Evolutionary conservation across 2,797 vertebrate species (phyloP).

Genomic region (Peromyscus nudipes): DNA sequence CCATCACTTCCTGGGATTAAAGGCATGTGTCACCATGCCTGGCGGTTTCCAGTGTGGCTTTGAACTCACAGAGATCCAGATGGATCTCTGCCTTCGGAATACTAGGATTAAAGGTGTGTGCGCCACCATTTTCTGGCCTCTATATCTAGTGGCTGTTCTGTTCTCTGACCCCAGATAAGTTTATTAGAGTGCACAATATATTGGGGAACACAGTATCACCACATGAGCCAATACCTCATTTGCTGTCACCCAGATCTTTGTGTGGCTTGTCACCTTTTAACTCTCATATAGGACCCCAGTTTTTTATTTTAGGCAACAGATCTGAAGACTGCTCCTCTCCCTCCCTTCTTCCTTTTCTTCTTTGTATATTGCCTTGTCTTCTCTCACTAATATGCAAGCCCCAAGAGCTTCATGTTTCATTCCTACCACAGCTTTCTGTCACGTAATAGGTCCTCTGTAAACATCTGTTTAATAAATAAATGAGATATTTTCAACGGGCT

Average conservation of each 20-base stretch:
- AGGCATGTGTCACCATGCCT: too few species aligned
- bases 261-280: not conserved
- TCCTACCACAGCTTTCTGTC: not conserved
- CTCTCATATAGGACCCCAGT: not conserved
- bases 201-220: too few species aligned
- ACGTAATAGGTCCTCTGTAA: not conserved
- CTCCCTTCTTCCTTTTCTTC: not conserved
- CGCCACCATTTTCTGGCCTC: too few species aligned
- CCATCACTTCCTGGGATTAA: too few species aligned
- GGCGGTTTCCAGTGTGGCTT: too few species aligned
- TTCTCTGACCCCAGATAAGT: too few species aligned
- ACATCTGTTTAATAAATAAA: not conserved
- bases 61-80: too few species aligned
- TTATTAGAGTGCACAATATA: too few species aligned
- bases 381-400: not conserved
- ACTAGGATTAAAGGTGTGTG: too few species aligned
- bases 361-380: not conserved
- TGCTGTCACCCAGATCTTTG: not conserved
- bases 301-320: slow-evolving; percentile 10
- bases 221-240: not conserved
- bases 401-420: not conserved
- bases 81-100: too few species aligned
- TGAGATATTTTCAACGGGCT: not conserved
- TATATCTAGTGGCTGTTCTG: too few species aligned
- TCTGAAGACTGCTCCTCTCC: not conserved